phyloP scores from a whole-genome alignment of 1,140 invertebrate species.

The Drosophila funebris region DNA sequence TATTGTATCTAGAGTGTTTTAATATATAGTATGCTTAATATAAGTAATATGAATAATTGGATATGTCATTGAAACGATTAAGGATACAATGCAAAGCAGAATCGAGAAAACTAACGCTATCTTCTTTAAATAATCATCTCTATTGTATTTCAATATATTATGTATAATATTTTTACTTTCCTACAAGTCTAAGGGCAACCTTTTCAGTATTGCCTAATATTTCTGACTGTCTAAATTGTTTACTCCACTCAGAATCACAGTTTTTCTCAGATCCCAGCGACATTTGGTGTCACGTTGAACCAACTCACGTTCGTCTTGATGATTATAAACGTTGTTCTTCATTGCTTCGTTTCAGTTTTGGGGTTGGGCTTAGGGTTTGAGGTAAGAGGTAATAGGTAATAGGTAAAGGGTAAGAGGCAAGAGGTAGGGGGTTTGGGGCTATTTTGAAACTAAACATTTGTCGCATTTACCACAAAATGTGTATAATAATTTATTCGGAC shows the following conservation, averaged over 20 bases:
- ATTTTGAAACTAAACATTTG: conserved; percentile 45
- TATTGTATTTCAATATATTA: neutral
- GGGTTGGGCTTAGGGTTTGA: neutral
- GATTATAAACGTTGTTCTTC: conserved; percentile 19
- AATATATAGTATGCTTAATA: too few species aligned
- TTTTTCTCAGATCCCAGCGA: conserved; percentile 9
- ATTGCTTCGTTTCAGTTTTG: conserved; percentile 14
- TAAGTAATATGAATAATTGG: too few species aligned
- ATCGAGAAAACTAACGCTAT: too few species aligned
- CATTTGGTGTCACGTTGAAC: neutral
- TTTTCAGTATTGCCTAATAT: neutral
- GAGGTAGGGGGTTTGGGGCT: neutral
- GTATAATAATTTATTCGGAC: conserved; percentile 76
- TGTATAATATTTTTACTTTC: neutral
- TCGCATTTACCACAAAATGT: conserved; percentile 62
- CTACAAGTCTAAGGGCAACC: too few species aligned
- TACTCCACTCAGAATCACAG: neutral
- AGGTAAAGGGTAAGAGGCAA: too few species aligned
- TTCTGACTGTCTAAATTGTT: neutral
- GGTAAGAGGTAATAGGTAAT: too few species aligned
- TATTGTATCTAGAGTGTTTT: too few species aligned
- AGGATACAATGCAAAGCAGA: too few species aligned
- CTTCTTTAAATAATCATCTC: too few species aligned
- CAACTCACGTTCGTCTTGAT: conserved; percentile 29
- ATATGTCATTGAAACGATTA: too few species aligned